Conservation (phyloP, 1,140 invertebrate genomes). For the Meteorus sp. region DNA sequence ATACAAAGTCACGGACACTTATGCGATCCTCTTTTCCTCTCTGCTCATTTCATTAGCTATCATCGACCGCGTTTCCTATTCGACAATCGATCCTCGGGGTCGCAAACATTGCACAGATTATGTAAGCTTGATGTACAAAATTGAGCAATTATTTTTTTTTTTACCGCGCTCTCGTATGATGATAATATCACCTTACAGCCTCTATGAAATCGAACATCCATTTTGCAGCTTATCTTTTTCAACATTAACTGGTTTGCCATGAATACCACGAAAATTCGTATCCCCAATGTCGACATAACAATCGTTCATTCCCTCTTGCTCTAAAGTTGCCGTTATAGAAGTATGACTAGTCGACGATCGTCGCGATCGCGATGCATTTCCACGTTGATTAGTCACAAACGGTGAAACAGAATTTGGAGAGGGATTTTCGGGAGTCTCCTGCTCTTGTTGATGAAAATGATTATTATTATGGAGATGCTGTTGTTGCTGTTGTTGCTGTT, state of each 20-base stretch:
- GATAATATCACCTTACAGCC: background rate
- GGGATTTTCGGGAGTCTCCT: conserved; percentile 49
- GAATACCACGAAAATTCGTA: conserved; percentile 39
- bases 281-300: conserved; percentile 36
- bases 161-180: background rate
- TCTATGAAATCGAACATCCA: conserved; percentile 46
- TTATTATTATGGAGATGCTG: too few species aligned
- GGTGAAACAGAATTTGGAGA: conserved; percentile 51
- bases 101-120: background rate
- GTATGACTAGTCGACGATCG: conserved; percentile 52
- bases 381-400: conserved; percentile 44
- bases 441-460: conserved; percentile 44
- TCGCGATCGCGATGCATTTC: conserved; percentile 45
- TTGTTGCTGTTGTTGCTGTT: conserved; percentile 54
- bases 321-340: conserved; percentile 44
- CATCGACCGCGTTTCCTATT: background rate
- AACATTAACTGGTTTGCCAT: conserved; percentile 40
- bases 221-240: conserved; percentile 40
- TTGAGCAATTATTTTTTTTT: conserved; percentile 2
- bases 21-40: background rate
- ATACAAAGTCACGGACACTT: conserved; percentile 18
- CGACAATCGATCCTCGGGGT: too few species aligned
- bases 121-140: background rate
- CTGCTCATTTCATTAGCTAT: background rate
- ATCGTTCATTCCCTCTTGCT: conserved; percentile 43